Percentiles rank a stretch among this genome's conserved stretches.
These are phyloP conservation scores for Julus scanicus DNA, from an alignment of 2,888 invertebrate species.

Conservation along the genomic window DNA sequence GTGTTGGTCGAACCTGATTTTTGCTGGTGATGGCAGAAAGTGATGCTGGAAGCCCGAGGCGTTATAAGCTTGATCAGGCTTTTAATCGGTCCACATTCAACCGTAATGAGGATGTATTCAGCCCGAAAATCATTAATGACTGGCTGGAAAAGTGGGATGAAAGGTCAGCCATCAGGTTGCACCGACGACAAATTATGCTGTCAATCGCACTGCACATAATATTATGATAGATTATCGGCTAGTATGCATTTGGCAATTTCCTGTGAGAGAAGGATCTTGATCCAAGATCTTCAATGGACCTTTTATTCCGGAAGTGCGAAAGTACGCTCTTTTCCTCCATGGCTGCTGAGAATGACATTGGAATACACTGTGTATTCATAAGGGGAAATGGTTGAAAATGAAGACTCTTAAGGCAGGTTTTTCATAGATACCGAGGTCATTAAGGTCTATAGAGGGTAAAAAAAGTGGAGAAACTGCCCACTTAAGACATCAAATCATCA, in stretches of 20 bases:
- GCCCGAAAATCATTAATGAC: constrained; percentile 42
- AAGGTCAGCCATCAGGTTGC: constrained; percentile 27
- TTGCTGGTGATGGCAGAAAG: background rate
- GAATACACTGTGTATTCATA: no score
- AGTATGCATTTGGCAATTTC: background rate
- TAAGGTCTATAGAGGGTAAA: no score
- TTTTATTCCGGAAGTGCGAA: background rate
- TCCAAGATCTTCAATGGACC: background rate
- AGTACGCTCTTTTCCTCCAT: no score
- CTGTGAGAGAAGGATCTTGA: background rate
- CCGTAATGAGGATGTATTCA: constrained; percentile 39
- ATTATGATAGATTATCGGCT: background rate
- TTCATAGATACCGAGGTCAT: no score
- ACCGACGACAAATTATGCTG: background rate
- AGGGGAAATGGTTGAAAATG: no score
- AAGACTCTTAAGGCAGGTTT: no score
- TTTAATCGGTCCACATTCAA: constrained; percentile 35
- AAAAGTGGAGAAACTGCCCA: no score
- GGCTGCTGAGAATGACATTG: no score
- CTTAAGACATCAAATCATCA: no score
- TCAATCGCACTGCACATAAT: background rate
- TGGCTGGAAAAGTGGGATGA: background rate
- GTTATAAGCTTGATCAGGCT: background rate
- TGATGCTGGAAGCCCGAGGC: background rate
- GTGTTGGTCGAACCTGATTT: background rate